Base-by-base conservation (phyloP, 2,888 invertebrate species). In the Allophyes oxyacanthae region DNA sequence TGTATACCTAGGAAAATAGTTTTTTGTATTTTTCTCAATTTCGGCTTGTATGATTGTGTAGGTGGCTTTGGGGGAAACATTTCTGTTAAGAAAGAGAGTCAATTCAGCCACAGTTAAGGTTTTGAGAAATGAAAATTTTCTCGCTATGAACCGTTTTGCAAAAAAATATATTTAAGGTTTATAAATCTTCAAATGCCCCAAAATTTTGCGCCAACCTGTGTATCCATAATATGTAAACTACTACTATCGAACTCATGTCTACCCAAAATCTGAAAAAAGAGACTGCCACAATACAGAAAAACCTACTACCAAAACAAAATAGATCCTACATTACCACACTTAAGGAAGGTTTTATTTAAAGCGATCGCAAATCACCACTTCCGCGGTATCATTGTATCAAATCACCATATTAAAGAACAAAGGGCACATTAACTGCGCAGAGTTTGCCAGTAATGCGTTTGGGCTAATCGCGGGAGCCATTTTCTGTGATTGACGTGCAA, bases 401-500 rank as follows among this genome's bases (percentile, higher is more conserved):
- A 73, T 70, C 64, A 62, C 67, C 61, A 50, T 56, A 60, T 64
- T 71, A 67, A 57, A 59, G 45, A 58, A 73, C 51, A 73, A 73
- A 64, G 43, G 61, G 11, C 25, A 28, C 51, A 58, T 66, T 54
- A 56, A 58, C 49, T 41, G 56, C 38, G 52, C 13, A 11, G 38
- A 55, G 37, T 66, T 67, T 49, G 52, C 26, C 46, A 37, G 49
- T 62, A 64, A 70, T 64, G 74, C 51, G 59, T 59, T 73, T 73
- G 56, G 13, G 13, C 51, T 63, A 56, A 69, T 54, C 56, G 48
- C 26, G 44, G 45, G 37, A 2, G 45, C 44, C 51, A 68, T 50
- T 62, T 61, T 62, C 26, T 61, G 53, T 60, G 54, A 72, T 64
- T 54, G 54, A 38, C 36, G 15, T 30, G 46, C 9, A 41, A 53